A percentile compares a stretch with the other conserved stretches of the same genome.
These are phyloP conservation scores for Miniopterus natalensis DNA, from an alignment of 2,113 vertebrate species.

Conservation along the genomic window DNA sequence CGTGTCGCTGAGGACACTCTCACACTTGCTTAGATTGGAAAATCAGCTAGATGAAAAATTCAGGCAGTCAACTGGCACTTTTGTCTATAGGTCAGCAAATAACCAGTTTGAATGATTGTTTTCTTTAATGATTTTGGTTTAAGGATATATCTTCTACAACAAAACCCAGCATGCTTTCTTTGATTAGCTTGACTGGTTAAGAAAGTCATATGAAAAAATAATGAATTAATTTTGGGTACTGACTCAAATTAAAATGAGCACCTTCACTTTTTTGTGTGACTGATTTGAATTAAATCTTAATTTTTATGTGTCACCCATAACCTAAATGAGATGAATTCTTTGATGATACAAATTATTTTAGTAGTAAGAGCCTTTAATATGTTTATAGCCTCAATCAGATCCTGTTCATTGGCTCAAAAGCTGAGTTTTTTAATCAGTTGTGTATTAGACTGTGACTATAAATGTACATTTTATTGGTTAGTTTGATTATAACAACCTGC, in stretches of 20 bases:
- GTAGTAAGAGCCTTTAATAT: neutral
- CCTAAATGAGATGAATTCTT: neutral
- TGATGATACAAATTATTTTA: neutral
- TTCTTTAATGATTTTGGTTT: neutral
- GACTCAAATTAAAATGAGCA: slow-evolving; percentile 29
- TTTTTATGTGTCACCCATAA: neutral
- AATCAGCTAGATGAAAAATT: neutral
- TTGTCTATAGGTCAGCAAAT: neutral
- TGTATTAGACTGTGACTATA: neutral
- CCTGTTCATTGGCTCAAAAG: neutral
- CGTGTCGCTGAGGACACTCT: neutral
- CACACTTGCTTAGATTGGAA: neutral
- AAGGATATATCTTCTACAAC: neutral
- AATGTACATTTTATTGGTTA: neutral
- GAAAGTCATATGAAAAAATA: neutral
- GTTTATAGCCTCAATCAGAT: neutral
- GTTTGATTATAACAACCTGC: slow-evolving; percentile 28
- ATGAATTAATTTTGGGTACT: neutral
- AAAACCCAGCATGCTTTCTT: neutral
- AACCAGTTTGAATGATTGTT: neutral
- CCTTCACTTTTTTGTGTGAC: neutral
- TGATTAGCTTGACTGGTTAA: neutral
- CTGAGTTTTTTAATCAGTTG: neutral
- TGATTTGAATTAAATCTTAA: neutral
- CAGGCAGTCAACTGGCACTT: neutral